Evolutionary conservation across 2,888 invertebrate species (phyloP).

Genomic region (Shargacucullia verbasci): DNA sequence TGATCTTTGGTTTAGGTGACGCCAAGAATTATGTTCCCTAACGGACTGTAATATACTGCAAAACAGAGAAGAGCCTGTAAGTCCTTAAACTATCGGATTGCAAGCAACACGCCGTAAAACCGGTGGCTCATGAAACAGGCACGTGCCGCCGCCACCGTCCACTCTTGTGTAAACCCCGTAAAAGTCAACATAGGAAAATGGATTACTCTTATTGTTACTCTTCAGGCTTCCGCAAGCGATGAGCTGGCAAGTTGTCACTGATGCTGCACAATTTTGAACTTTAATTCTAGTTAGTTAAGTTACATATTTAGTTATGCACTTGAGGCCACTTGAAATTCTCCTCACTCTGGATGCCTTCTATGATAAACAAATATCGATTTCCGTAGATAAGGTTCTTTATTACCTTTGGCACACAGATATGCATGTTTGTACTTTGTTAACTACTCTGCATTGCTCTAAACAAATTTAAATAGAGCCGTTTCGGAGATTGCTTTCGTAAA

Average conservation of each 20-base stretch:
- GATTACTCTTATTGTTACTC: slow-evolving; percentile 50
- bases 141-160: slow-evolving; percentile 6
- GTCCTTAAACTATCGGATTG: too few relatives aligned
- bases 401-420: slow-evolving; percentile 7
- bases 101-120: slow-evolving; percentile 1
- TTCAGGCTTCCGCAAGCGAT: slow-evolving; percentile 21
- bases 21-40: too few relatives aligned
- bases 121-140: background rate
- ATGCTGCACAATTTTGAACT: slow-evolving; percentile 27
- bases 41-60: too few relatives aligned
- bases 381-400: slow-evolving; percentile 24
- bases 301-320: slow-evolving; percentile 4
- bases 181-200: slow-evolving; percentile 43
- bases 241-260: slow-evolving; percentile 16
- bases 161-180: slow-evolving; percentile 18
- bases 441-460: too few relatives aligned
- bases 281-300: slow-evolving; percentile 10
- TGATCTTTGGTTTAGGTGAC: too few relatives aligned
- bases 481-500: too few relatives aligned
- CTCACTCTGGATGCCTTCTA: slow-evolving; percentile 7
- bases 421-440: too few relatives aligned
- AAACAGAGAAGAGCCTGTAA: too few relatives aligned
- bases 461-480: too few relatives aligned
- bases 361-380: slow-evolving; percentile 45
- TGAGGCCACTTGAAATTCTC: slow-evolving; percentile 19